Evolutionary conservation across 2,797 vertebrate genomes (phyloP).

Genomic region (Hirundo rustica): DNA sequence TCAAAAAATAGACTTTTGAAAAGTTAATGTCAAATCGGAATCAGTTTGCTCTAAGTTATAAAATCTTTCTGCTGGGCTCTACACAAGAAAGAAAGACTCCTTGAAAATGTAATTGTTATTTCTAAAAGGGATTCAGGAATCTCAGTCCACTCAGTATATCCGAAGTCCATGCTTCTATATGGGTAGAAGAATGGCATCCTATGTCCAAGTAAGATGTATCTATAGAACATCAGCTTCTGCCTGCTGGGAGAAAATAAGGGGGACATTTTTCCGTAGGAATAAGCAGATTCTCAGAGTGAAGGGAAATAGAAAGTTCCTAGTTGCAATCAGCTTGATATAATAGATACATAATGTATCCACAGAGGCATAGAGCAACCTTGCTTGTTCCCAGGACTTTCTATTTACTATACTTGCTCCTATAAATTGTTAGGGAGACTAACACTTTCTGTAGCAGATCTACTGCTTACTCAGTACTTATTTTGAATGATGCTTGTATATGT

Average conservation of each 20-base stretch:
- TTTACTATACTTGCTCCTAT: background rate
- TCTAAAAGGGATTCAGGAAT: background rate
- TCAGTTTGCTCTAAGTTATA: background rate
- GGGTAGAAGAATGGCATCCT: background rate
- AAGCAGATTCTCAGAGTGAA: background rate
- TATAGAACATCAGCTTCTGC: background rate
- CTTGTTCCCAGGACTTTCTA: conserved; percentile 7
- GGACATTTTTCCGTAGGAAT: background rate
- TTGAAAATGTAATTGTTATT: background rate
- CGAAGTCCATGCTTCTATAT: background rate
- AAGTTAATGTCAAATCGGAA: background rate
- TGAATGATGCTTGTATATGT: background rate
- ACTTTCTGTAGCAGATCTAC: background rate
- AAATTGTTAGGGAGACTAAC: conserved; percentile 13
- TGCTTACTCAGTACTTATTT: conserved; percentile 48
- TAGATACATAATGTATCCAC: background rate
- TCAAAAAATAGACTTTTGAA: background rate
- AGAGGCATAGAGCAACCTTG: background rate
- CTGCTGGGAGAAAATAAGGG: background rate
- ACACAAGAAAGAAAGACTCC: background rate
- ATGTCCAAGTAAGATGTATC: background rate
- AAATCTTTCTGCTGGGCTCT: background rate
- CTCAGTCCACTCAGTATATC: background rate
- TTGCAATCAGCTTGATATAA: conserved; percentile 8
- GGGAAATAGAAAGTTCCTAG: background rate